Conservation (phyloP, 2,888 invertebrate genomes). For the Azorinus chamasolen region DNA sequence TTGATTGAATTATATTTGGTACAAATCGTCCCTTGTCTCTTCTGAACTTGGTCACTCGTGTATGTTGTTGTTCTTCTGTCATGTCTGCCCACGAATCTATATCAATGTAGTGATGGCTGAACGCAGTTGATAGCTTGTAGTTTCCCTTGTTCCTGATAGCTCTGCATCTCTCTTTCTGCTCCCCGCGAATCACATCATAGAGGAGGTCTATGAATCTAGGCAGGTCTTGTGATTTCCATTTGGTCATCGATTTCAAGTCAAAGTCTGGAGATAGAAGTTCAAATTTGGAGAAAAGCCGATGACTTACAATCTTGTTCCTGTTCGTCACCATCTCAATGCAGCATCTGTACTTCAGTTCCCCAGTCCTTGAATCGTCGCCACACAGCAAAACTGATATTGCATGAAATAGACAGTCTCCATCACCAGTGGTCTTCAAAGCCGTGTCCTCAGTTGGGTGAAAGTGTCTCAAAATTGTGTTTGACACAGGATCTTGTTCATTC, state of each 20-base stretch:
- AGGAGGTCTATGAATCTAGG: conserved; percentile 26
- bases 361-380: conserved; percentile 23
- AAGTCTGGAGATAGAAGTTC: conserved; percentile 18
- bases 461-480: conserved; percentile 17
- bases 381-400: conserved; percentile 21
- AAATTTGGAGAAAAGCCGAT: conserved; percentile 12
- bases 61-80: conserved; percentile 14
- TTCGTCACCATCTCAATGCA: conserved; percentile 33
- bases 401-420: conserved; percentile 44
- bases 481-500: conserved; percentile 24
- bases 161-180: conserved; percentile 14
- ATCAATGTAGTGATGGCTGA: conserved; percentile 10
- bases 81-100: conserved; percentile 19
- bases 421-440: conserved; percentile 10
- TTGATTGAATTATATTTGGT: conserved; percentile 15
- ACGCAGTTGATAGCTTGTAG: not conserved
- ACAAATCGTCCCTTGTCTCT: conserved; percentile 6
- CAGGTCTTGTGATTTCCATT: conserved; percentile 31
- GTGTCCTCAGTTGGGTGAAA: conserved; percentile 11
- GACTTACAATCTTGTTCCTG: not conserved
- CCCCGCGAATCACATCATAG: conserved; percentile 5
- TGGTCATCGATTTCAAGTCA: conserved; percentile 1
- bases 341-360: conserved; percentile 34
- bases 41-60: conserved; percentile 6
- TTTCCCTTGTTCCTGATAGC: conserved; percentile 22